Percentiles rank a stretch among this genome's conserved stretches.
Conservation (phyloP, 2,113 vertebrate genomes). For the Trogon melanurus region DNA sequence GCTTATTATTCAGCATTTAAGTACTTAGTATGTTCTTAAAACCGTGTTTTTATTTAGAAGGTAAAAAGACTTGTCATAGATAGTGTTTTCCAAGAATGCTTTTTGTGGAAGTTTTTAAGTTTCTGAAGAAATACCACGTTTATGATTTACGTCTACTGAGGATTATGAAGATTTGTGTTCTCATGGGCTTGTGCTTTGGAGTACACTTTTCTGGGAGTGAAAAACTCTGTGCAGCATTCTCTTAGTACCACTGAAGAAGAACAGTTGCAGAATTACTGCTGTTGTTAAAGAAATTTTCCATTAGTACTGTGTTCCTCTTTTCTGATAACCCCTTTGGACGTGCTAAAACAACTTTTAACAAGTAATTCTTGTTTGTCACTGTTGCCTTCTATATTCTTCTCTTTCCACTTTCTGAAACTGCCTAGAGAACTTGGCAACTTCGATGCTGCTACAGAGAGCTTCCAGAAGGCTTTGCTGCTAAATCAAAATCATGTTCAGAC, state of each 20-base stretch:
- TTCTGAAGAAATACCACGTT: neutral
- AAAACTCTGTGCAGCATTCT: neutral
- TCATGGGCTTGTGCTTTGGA: neutral
- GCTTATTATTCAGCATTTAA: neutral
- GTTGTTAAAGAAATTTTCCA: neutral
- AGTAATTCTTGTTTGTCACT: neutral
- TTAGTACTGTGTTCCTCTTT: neutral
- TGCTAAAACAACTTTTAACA: neutral
- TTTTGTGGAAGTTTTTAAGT: neutral
- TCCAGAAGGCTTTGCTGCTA: constrained; percentile 94
- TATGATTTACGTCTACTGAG: neutral
- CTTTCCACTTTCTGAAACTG: neutral
- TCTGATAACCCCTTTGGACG: neutral
- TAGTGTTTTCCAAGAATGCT: neutral
- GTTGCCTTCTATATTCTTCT: neutral
- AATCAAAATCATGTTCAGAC: constrained; percentile 98
- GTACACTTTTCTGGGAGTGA: neutral
- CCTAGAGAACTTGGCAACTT: constrained; percentile 94
- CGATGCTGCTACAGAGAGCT: constrained; percentile 94
- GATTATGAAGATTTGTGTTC: neutral
- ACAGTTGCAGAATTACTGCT: neutral
- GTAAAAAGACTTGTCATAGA: neutral
- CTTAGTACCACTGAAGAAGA: neutral
- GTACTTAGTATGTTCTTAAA: neutral
- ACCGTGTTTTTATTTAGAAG: neutral